Percentiles rank a stretch among this genome's conserved stretches.
These are phyloP conservation scores for Palaemon carinicauda DNA, from an alignment of 1,140 invertebrate species.

Conservation along the genomic window DNA sequence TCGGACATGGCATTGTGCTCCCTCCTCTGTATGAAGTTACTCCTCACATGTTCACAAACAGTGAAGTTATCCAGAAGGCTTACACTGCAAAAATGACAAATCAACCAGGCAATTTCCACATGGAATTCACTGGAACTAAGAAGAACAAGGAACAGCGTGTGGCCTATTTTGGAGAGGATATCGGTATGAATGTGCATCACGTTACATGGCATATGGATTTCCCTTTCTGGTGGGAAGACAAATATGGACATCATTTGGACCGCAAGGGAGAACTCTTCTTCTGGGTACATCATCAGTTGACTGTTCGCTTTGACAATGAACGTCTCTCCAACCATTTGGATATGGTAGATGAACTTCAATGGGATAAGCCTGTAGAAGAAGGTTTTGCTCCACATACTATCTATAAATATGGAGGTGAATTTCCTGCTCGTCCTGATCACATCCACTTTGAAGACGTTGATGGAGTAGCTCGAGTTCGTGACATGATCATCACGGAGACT, in stretches of 20 bases:
- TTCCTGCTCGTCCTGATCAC: conserved; percentile 70
- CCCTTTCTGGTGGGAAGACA: conserved; percentile 67
- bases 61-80: conserved; percentile 62
- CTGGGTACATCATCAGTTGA: conserved; percentile 68
- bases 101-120: conserved; percentile 57
- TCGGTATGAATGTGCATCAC: conserved; percentile 76
- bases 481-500: conserved; percentile 69
- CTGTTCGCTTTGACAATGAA: conserved; percentile 68
- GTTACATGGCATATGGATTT: conserved; percentile 68
- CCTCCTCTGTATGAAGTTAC: conserved; percentile 75
- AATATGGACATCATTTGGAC: conserved; percentile 62
- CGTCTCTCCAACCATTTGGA: conserved; percentile 66
- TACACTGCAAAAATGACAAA: conserved; percentile 63
- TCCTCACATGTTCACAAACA: conserved; percentile 67
- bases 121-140: conserved; percentile 45
- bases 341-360: conserved; percentile 64
- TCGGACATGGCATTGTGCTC: conserved; percentile 60
- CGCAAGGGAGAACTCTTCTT: conserved; percentile 64
- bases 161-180: conserved; percentile 74
- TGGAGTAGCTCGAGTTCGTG: conserved; percentile 62
- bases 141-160: conserved; percentile 66
- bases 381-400: conserved; percentile 73
- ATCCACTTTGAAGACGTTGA: conserved; percentile 65
- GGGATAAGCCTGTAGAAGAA: conserved; percentile 65
- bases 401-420: conserved; percentile 72